phyloP scores from a whole-genome alignment of 2,888 invertebrate species.

The Ferrisia virgata region DNA sequence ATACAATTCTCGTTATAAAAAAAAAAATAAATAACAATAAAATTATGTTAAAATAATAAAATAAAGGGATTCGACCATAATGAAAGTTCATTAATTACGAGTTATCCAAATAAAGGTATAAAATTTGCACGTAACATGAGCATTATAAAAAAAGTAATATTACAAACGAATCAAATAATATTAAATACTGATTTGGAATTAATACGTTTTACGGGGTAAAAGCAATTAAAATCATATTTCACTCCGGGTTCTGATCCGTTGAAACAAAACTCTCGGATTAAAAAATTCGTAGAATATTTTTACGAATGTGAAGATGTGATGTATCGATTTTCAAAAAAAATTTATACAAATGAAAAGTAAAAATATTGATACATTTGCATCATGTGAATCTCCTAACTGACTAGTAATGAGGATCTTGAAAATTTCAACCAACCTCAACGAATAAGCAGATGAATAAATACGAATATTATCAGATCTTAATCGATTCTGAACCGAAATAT shows the following conservation, averaged over 20 bases:
- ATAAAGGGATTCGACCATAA: not conserved
- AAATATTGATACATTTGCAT: not conserved
- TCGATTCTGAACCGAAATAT: not conserved
- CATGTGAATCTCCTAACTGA: not conserved
- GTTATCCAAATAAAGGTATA: not conserved
- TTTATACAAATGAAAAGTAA: not conserved
- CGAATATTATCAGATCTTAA: conserved; percentile 18
- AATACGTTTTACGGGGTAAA: not conserved
- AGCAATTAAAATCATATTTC: not conserved
- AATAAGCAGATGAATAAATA: not conserved
- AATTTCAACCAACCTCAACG: not conserved
- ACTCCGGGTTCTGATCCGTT: not conserved
- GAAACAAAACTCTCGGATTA: not conserved
- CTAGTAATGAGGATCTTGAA: not conserved
- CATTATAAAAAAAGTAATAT: not conserved
- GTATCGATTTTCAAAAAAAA: not conserved
- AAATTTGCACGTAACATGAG: not conserved
- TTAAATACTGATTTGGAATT: not conserved
- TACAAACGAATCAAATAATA: not conserved
- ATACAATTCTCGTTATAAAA: not conserved
- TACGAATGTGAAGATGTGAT: not conserved
- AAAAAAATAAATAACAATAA: too few relatives aligned
- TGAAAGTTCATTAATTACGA: not conserved
- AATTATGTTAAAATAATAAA: not conserved
- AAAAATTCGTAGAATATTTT: not conserved